Evolutionary conservation across 2,797 vertebrate genomes (phyloP).

Genomic region (Coregonus suidteri): DNA sequence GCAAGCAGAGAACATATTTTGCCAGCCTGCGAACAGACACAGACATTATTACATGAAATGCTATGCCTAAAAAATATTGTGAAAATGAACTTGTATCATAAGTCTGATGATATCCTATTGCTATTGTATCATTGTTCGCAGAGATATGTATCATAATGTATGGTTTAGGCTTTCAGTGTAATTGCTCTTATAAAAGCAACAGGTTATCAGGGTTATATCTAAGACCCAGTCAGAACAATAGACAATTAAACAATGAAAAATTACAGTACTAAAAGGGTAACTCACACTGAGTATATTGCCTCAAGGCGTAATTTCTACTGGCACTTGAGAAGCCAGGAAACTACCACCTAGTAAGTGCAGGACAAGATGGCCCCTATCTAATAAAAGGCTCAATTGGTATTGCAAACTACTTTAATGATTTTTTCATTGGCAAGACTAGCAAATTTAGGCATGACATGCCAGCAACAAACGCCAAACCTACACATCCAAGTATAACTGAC

Average conservation of each 20-base stretch:
- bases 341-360: background rate
- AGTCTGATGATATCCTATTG: conserved; percentile 7
- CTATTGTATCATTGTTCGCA: conserved; percentile 24
- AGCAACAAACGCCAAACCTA: too few species aligned
- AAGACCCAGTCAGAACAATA: conserved; percentile 1
- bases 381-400: too few species aligned
- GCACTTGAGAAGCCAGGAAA: background rate
- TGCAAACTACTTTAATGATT: too few species aligned
- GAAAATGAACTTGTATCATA: conserved; percentile 13
- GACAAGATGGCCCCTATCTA: background rate
- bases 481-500: too few species aligned
- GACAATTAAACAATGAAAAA: background rate
- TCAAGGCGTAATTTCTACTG: background rate
- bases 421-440: too few species aligned
- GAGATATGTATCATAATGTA: conserved; percentile 37
- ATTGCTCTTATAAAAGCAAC: conserved; percentile 25
- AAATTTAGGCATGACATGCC: too few species aligned
- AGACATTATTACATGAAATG: background rate
- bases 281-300: background rate
- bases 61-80: background rate
- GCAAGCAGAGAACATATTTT: conserved; percentile 1
- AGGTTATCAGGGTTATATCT: background rate
- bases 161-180: conserved; percentile 30
- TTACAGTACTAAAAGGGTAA: background rate
- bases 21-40: background rate